Percentiles rank a stretch among this genome's conserved stretches.
Evolutionary conservation across 2,113 vertebrate species (phyloP).

Genomic region (Mixornis gularis): DNA sequence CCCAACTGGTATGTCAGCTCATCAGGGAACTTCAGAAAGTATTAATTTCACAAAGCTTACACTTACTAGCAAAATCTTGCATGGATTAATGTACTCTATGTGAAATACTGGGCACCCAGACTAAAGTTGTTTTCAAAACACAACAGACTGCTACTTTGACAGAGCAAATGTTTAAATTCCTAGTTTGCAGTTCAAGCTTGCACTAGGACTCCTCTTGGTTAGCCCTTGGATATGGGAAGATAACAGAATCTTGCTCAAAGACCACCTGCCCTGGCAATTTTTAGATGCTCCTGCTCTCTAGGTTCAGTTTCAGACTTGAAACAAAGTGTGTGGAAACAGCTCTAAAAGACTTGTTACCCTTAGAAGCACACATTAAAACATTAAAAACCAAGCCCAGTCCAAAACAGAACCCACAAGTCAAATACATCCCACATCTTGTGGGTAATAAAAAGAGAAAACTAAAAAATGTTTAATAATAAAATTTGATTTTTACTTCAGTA

Average conservation of each 20-base stretch:
- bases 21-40: not conserved
- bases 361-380: not conserved
- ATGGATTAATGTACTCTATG: rapidly evolving
- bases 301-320: not conserved
- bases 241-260: not conserved
- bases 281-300: not conserved
- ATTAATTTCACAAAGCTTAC: not conserved
- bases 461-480: not conserved
- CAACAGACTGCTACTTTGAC: not conserved
- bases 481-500: slow-evolving; percentile 3
- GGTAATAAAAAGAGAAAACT: not conserved
- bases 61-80: not conserved
- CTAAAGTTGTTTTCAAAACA: not conserved
- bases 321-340: not conserved
- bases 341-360: not conserved
- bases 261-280: not conserved
- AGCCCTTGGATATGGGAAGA: not conserved
- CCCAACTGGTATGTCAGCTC: not conserved
- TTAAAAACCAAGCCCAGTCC: not conserved
- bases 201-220: not conserved
- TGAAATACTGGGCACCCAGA: not conserved
- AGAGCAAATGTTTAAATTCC: not conserved
- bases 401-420: not conserved
- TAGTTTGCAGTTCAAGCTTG: not conserved
- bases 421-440: not conserved